Evolutionary conservation across 2,888 invertebrate genomes (phyloP).

Genomic region (Chrysomela aeneicollis): DNA sequence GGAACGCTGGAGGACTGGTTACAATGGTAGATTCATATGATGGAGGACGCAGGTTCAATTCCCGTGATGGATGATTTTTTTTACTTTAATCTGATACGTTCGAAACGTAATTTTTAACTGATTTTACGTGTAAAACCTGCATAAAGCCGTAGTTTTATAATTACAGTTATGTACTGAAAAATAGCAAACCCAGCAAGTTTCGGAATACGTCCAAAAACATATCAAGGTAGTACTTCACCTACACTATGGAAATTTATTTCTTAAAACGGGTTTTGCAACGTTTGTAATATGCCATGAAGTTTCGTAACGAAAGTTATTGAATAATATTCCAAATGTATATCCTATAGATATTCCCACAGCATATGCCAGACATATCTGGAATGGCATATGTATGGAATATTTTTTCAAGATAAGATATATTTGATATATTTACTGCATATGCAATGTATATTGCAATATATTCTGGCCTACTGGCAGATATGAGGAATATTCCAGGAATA

Average conservation of each 20-base stretch:
- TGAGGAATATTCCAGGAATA: slow-evolving; percentile 12
- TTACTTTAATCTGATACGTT: no score
- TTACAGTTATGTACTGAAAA: slow-evolving; percentile 5
- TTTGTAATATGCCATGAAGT: slow-evolving; percentile 6
- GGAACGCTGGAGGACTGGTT: no score
- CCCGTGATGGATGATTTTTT: no score
- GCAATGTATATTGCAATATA: slow-evolving; percentile 14
- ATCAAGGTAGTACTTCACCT: slow-evolving; percentile 1
- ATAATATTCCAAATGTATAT: slow-evolving; percentile 12
- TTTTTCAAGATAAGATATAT: slow-evolving; percentile 6
- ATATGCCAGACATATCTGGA: slow-evolving; percentile 14
- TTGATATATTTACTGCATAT: slow-evolving; percentile 15
- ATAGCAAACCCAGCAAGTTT: no score
- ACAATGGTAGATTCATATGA: no score
- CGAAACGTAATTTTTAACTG: no score
- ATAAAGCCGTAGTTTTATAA: no score
- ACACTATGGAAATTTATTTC: background rate
- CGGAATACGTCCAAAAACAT: no score
- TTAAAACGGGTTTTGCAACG: slow-evolving; percentile 5
- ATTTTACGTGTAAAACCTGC: no score
- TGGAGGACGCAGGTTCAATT: no score
- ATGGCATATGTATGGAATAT: slow-evolving; percentile 13
- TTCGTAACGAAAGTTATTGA: background rate
- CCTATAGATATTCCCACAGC: slow-evolving; percentile 12
- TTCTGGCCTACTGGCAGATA: slow-evolving; percentile 6